Evolutionary conservation across 2,113 vertebrate genomes (phyloP), one percentile per base, ranked within the genome.

Genomic region (Misgurnus anguillicaudatus): DNA sequence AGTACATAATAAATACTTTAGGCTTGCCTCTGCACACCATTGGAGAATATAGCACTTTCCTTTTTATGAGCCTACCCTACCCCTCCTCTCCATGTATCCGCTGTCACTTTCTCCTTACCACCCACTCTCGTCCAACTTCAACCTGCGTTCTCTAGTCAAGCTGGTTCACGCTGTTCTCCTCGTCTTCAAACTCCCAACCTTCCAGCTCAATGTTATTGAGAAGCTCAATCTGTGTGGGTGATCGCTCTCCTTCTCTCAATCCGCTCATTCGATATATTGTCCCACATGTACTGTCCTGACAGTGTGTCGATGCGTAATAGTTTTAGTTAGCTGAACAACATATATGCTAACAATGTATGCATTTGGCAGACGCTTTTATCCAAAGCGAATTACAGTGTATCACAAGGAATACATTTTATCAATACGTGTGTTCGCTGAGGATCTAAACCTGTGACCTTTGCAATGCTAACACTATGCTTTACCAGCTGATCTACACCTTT

Each of bases 81-180:
- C 5, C 11, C 61, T 41, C 41, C 58, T 65, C 21, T 72, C 61
- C 47, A 45, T 9, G 58, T 55, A 48, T 41, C 48, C 36, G 41
- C 70, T 57, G n/a, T 36, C 47, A 41, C 47, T 55, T 21, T 38
- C 36, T 53, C 7, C 14, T 55, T 41, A 42, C 60, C 58, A 51
- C 60, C 69, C 17, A 55, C 69, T 41, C 60, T 64, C 51, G 47
- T 31, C 61, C 65, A 55, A 66, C 48, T 67, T 57, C 53, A 67
- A 53, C 41, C 36, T 42, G 39, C 31, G 21, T 58, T 79, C 77
- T 42, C 41, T 60, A 42, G 38, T 60, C 42, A 39, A 13, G 39
- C 70, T 61, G 58, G 41, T 58, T 74, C 72, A 41, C 16, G 14
- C 76, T 68, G 51, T 78, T 69, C 45, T 79, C 47, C 65, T 61